These are phyloP conservation scores for Empidonax alnorum DNA, from an alignment of 2,113 vertebrate genomes.

Conservation along the genomic window DNA sequence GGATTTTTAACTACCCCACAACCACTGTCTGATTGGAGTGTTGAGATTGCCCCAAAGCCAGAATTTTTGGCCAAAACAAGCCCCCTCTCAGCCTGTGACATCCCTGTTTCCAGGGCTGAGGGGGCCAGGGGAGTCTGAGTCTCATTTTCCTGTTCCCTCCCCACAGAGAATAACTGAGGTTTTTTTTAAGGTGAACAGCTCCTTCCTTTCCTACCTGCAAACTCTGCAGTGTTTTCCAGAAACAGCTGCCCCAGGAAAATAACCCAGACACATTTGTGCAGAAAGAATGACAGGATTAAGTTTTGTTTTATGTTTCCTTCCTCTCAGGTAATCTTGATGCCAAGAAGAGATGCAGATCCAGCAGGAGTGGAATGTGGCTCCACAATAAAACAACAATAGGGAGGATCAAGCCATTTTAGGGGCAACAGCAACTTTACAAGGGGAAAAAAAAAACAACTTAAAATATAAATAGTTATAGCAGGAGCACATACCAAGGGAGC, in stretches of 20 bases:
- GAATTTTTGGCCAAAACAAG: neutral
- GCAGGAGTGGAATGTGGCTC: neutral
- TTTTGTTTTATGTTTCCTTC: constrained; percentile 41
- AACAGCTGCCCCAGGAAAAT: neutral
- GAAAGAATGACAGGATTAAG: constrained; percentile 30
- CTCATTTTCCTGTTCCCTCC: neutral
- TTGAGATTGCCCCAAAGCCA: accelerated
- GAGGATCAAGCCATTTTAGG: neutral
- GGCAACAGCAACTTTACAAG: neutral
- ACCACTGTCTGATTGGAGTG: neutral
- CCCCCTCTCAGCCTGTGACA: neutral
- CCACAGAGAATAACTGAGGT: accelerated
- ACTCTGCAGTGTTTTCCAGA: neutral
- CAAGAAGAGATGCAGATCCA: constrained; percentile 29
- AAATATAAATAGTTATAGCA: constrained; percentile 33
- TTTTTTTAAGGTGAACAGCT: neutral
- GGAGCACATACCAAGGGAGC: constrained; percentile 21
- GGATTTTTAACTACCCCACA: neutral
- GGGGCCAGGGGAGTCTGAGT: neutral
- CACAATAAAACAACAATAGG: neutral
- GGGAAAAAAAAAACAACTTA: neutral
- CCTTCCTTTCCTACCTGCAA: neutral
- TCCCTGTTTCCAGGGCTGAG: neutral
- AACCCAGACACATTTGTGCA: constrained; percentile 1
- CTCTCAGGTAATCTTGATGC: constrained; percentile 8